phyloP scores from a whole-genome alignment of 2,888 invertebrate genomes.

The Dyspetes luteomarginatus region DNA sequence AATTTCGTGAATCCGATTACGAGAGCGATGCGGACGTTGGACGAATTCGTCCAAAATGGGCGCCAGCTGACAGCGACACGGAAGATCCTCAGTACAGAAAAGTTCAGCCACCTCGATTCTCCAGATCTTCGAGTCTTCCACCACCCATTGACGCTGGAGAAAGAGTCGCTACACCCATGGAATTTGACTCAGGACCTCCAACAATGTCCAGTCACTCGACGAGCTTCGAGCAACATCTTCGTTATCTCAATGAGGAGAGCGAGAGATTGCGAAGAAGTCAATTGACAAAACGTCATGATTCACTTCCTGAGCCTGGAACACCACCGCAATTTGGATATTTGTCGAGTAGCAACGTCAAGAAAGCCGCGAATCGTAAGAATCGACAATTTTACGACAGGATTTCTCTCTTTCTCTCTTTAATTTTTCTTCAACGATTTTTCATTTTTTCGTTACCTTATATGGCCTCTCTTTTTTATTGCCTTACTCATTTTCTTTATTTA shows the following conservation, averaged over 20 bases:
- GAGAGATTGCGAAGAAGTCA: constrained; percentile 77
- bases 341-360: constrained; percentile 79
- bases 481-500: no score
- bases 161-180: constrained; percentile 86
- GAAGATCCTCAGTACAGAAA: constrained; percentile 86
- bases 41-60: constrained; percentile 87
- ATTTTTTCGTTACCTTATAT: background rate
- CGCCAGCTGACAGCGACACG: constrained; percentile 86
- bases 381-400: background rate
- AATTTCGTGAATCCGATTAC: constrained; percentile 88
- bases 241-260: constrained; percentile 74
- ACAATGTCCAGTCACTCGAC: constrained; percentile 80
- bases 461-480: constrained; percentile 4
- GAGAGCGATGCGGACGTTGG: constrained; percentile 88
- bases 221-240: constrained; percentile 69
- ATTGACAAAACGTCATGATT: constrained; percentile 53
- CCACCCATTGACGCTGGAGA: constrained; percentile 75
- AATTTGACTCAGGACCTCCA: constrained; percentile 86
- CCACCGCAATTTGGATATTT: constrained; percentile 86
- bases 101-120: constrained; percentile 85
- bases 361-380: constrained; percentile 81
- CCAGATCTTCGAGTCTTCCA: constrained; percentile 85
- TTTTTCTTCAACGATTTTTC: background rate
- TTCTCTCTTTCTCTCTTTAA: constrained; percentile 43
- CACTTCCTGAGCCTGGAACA: constrained; percentile 71